phyloP scores from a whole-genome alignment of 2,113 vertebrate species.

The Collichthys lucidus region DNA sequence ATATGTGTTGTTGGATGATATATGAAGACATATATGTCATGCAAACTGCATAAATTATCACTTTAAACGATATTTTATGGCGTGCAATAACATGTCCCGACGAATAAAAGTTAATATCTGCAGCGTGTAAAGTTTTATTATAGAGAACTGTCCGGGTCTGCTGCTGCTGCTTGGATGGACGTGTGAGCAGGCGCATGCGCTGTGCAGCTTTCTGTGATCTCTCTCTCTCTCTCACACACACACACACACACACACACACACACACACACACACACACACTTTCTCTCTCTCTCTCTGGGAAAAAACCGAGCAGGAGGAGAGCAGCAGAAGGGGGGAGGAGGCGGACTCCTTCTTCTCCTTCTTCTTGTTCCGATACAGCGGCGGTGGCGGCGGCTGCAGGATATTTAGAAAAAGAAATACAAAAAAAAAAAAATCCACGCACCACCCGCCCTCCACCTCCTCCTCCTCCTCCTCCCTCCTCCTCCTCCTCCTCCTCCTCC shows the following conservation, averaged over 20 bases:
- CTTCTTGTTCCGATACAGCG: conserved; percentile 47
- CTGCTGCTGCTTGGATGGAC: conserved; percentile 65
- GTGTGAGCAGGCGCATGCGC: conserved; percentile 85
- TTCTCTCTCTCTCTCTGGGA: conserved; percentile 64
- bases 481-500: background rate
- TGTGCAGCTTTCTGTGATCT: conserved; percentile 46
- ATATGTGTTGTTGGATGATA: too few relatives aligned
- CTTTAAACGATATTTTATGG: background rate
- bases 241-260: background rate
- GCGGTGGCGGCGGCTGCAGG: conserved; percentile 32
- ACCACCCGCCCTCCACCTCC: too few relatives aligned
- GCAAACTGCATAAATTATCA: background rate
- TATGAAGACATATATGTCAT: background rate
- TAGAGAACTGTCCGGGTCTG: conserved; percentile 30
- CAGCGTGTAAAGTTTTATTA: conserved; percentile 32
- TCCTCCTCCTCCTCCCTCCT: too few relatives aligned
- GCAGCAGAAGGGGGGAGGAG: conserved; percentile 57
- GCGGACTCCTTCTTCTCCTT: conserved; percentile 51
- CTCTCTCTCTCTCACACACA: too few relatives aligned
- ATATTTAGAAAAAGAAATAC: conserved; percentile 46
- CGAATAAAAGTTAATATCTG: background rate
- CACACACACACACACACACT: background rate
- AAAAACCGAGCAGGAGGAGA: conserved; percentile 72
- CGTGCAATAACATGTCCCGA: background rate
- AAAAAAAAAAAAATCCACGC: conserved; percentile 4